Evolutionary conservation across 1,140 invertebrate genomes (phyloP).

Genomic region (Drosophila paulistorum): DNA sequence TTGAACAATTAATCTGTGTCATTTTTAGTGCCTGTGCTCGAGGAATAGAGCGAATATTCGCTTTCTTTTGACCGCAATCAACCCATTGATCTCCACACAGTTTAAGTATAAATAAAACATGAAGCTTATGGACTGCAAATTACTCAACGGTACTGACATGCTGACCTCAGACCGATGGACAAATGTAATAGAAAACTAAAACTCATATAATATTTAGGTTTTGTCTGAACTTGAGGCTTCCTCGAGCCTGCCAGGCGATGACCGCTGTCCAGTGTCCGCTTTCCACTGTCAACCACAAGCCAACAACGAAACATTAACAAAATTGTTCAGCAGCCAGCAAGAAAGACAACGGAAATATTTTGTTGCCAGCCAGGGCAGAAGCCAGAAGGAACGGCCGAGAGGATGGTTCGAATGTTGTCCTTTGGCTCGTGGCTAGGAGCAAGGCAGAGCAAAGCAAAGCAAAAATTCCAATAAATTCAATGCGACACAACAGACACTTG

Average conservation of each 20-base stretch:
- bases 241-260: neutral
- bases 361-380: constrained; percentile 25
- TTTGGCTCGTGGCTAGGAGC: constrained; percentile 41
- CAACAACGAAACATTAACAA: constrained; percentile 67
- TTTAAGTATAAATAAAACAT: constrained; percentile 67
- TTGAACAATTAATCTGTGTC: neutral
- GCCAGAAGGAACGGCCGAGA: constrained; percentile 29
- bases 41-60: neutral
- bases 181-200: constrained; percentile 61
- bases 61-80: constrained; percentile 44
- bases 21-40: neutral
- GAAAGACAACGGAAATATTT: constrained; percentile 60
- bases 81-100: constrained; percentile 51
- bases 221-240: constrained; percentile 40
- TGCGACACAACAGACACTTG: constrained; percentile 79
- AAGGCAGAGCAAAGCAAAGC: constrained; percentile 65
- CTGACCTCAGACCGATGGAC: constrained; percentile 11
- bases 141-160: constrained; percentile 39
- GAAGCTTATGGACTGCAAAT: constrained; percentile 63
- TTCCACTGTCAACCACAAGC: constrained; percentile 67
- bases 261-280: constrained; percentile 29
- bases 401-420: constrained; percentile 38
- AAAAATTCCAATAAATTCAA: constrained; percentile 81
- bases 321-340: constrained; percentile 52
- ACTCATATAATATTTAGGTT: constrained; percentile 73